Conservation (phyloP, 2,797 vertebrate species). For the Leuciscus waleckii region DNA sequence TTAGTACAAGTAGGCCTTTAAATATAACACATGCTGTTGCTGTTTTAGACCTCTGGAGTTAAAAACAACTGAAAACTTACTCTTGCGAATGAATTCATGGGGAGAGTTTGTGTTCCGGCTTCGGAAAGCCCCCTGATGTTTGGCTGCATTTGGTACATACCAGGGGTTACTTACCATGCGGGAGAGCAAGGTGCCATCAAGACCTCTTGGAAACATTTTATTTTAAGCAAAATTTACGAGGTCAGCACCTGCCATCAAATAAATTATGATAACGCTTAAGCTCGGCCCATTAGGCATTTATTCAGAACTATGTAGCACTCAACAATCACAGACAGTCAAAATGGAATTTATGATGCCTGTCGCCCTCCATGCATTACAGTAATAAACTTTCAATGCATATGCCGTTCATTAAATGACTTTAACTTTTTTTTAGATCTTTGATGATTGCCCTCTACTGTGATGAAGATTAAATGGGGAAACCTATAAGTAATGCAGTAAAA, state of each 20-base stretch:
- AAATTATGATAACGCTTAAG: conserved; percentile 79
- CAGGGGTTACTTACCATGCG: conserved; percentile 66
- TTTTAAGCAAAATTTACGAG: conserved; percentile 82
- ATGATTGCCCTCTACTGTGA: conserved; percentile 15
- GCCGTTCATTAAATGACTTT: conserved; percentile 17
- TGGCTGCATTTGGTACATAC: conserved; percentile 73
- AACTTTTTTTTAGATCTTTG: conserved; percentile 31
- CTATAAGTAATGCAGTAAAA: neutral
- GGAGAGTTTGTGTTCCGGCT: conserved; percentile 53
- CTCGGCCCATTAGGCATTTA: conserved; percentile 78
- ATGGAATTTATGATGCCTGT: conserved; percentile 60
- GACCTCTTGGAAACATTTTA: conserved; percentile 76
- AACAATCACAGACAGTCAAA: conserved; percentile 75
- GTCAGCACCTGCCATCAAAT: conserved; percentile 72
- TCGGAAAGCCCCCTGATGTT: conserved; percentile 67
- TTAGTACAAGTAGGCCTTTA: neutral
- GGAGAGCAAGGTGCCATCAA: conserved; percentile 70
- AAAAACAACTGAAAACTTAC: neutral
- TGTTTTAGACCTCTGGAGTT: neutral
- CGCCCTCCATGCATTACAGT: conserved; percentile 66
- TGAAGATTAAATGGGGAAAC: neutral
- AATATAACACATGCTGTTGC: neutral
- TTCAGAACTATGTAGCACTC: conserved; percentile 80
- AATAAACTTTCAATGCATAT: conserved; percentile 37
- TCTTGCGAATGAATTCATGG: neutral